Percentiles rank a stretch among this genome's conserved stretches.
Conservation (phyloP, 2,888 invertebrate genomes). For the Patella depressa region DNA sequence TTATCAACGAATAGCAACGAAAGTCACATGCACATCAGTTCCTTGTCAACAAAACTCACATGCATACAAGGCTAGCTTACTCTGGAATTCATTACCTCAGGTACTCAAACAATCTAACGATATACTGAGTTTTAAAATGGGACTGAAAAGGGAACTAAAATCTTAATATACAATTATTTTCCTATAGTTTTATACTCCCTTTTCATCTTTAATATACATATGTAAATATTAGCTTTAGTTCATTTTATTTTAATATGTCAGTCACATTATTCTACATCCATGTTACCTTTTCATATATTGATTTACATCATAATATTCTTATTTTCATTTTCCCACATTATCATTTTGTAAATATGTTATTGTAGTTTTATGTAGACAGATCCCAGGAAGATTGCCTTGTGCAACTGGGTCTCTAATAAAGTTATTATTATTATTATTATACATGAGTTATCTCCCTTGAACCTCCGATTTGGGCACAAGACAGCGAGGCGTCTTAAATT, state of each 20-base stretch:
- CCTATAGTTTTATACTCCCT: too few relatives aligned
- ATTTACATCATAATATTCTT: neutral
- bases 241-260: neutral
- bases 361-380: neutral
- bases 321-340: neutral
- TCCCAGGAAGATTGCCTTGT: neutral
- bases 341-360: neutral
- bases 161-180: neutral
- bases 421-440: too few relatives aligned
- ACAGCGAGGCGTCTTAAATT: too few relatives aligned
- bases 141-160: neutral
- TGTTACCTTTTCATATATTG: neutral
- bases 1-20: too few relatives aligned
- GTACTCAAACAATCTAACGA: neutral
- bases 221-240: neutral
- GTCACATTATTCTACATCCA: neutral
- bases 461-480: too few relatives aligned
- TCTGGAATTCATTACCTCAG: constrained; percentile 3
- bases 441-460: too few relatives aligned
- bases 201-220: neutral
- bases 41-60: too few relatives aligned
- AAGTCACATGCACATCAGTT: too few relatives aligned
- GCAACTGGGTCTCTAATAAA: too few relatives aligned
- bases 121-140: neutral
- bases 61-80: neutral